Evolutionary conservation across 2,113 vertebrate genomes (phyloP), one percentile per base, ranked within the genome.

Genomic region (Corvus cornix): DNA sequence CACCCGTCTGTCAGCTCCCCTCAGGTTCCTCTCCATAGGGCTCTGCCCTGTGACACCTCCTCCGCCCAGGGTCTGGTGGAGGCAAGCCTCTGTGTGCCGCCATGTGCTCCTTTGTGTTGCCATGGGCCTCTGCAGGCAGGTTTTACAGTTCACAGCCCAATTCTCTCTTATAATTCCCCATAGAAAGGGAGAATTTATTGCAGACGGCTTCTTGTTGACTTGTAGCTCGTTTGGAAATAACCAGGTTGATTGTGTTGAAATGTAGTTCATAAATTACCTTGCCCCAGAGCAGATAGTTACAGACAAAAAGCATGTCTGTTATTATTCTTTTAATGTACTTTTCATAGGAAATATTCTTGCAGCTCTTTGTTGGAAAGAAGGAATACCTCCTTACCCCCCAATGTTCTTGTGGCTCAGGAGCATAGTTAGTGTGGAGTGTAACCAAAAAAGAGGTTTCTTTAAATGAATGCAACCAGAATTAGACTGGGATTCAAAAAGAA

Each of bases 321-420:
- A 41, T 22, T 44, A 52, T 16, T 53, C 51, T 77, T 86, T 49
- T 49, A 10, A 43, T 2, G 4, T 81, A 19, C 10, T 86, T 76
- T 81, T 67, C 35, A 23, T 27, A 41, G 14, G 26, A 77, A 72
- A 15, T 12, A 30, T 56, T 52, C 41, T 67, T 86, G 16, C n/a
- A 74, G 60, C 15, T 74, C 10, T 22, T 44, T 62, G 26, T 39
- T 59, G 41, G 9, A 24, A 69, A 53, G 18, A 56, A 43, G 43
- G 48, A 66, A 77, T 20, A 60, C 11, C 10, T 17, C 11, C 21
- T 23, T 13, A 33, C 1, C 13, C 11, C 11, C 0, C 0, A 66
- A 46, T 43, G 16, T n/a, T 62, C 14, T 56, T 41, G 26, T 16
- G 22, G 8, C n/a, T 81, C 28, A 35, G 39, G 30, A 56, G 26